Base-by-base conservation (phyloP, 1,140 invertebrate genomes). In the Apocrypta bakeri region DNA sequence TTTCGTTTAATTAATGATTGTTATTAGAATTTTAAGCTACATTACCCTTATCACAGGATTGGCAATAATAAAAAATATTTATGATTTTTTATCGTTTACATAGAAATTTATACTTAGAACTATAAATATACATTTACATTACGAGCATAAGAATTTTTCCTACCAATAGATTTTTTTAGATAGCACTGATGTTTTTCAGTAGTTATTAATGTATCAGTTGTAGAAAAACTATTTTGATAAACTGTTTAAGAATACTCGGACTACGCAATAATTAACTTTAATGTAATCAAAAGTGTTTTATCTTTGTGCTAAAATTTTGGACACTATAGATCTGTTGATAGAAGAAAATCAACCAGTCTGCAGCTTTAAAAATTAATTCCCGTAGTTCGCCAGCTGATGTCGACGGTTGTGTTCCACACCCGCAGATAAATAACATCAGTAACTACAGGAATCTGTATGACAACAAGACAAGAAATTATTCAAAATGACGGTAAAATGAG, bases 71-170 rank as follows among this genome's bases (percentile, higher is more conserved):
- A 33, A 72, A 72, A 24, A 24, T 40, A 72, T 72, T 24, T 72
- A 40, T 40, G 2, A 72, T 25, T 25, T n/a, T 14, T 72, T 40
- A 33, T 72, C 17, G n/a, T 40, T 37, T 72, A n/a, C 21, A 31
- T 69, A 31, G 17, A 24, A 66, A 37, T 40, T 27, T 66, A n/a
- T 72, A 72, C 37, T 66, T 24, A 40, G 4, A 40, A 7, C 21
- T 72, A 72, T 72, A 72, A 72, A 72, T 42, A 72, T 72, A 72
- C 69, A 71, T 71, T 71, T 40, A 71, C 69, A 40, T 25, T n/a
- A 33, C n/a, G 21, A 37, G 4, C 21, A 69, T 33, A 29, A 0
- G 17, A 69, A n/a, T 21, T 69, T 21, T 27, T 1, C 33, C 27
- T 33, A 69, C 11, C 33, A 68, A 68, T 29, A 1, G 12, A n/a